Base-by-base conservation (phyloP, 2,888 invertebrate species). In the Chromoteleia sp. region DNA sequence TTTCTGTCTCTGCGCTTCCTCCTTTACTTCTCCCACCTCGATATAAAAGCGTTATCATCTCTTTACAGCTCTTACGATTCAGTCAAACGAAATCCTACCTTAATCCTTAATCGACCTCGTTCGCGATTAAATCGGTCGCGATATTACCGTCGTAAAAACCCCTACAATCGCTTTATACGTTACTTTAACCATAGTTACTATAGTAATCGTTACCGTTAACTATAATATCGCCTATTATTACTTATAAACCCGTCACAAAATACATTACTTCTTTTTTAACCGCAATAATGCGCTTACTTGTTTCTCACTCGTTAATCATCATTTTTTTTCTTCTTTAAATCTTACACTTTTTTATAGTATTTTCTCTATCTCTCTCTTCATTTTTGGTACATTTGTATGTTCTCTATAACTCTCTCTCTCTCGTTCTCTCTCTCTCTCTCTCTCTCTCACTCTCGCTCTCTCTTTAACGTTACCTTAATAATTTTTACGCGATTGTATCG, bases 191-290 rank as follows among this genome's bases (percentile, higher is more conserved):
- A 59, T 82, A 84, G 67, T 82, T 83, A 77, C 82, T 81, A 80
- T 76, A 84, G 76, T 84, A 81, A 80, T 83, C 79, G 78, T 84
- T 82, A 82, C 71, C 82, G 80, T 84, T 84, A 84, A 79, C 83
- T 81, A 83, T 79, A 87, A 87, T 87, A 88, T 86, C 88, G 86
- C 63, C 85, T 88, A 87, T 87, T 85, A 86, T 85, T 86, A 87
- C 86, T 87, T 90, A 89, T 90, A 91, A 91, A 91, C 89, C 90
- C 90, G 87, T 91, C 90, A 89, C 89, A 91, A 91, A 91, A 91
- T 91, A 91, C 91, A 91, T 90, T 88, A 88, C 87, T 90, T 84
- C 79, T 83, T 54, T n/a, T 78, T 81, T 75, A 81, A 61, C 50
- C 75, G 81, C 78, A 78, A 79, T 81, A 83, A 77, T 75, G 82